Percentiles rank a stretch among this genome's conserved stretches.
These are phyloP conservation scores for Sinotaia quadrata DNA, from an alignment of 2,888 invertebrate genomes.

Conservation along the genomic window DNA sequence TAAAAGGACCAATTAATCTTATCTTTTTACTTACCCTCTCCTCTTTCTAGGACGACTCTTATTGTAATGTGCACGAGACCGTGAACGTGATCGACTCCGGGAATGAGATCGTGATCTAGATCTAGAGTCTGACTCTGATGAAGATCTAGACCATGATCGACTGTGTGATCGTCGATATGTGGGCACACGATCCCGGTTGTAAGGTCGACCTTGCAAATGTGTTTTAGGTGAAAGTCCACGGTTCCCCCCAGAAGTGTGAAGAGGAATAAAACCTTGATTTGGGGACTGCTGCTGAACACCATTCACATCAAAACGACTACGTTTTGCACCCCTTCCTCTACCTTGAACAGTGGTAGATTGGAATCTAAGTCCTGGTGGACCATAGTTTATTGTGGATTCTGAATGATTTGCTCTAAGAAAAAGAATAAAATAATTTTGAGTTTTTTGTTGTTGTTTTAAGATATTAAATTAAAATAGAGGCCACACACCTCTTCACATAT, in stretches of 20 bases:
- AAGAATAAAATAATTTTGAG: too few relatives aligned
- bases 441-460: too few relatives aligned
- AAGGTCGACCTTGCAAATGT: constrained; percentile 34
- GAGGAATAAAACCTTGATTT: neutral
- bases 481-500: too few relatives aligned
- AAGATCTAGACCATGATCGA: constrained; percentile 66
- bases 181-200: constrained; percentile 48
- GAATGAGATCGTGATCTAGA: constrained; percentile 44
- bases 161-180: constrained; percentile 45
- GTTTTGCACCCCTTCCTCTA: neutral
- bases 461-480: too few relatives aligned
- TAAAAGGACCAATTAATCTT: too few relatives aligned
- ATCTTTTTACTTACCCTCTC: constrained; percentile 15
- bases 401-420: too few relatives aligned
- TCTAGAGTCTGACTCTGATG: constrained; percentile 41
- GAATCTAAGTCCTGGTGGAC: too few relatives aligned
- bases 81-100: constrained; percentile 47
- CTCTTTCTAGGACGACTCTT: constrained; percentile 13
- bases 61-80: constrained; percentile 37
- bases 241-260: neutral
- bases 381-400: too few relatives aligned
- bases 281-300: constrained; percentile 26
- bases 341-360: too few relatives aligned
- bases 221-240: neutral
- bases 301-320: constrained; percentile 22